Base-by-base conservation (phyloP, 1,140 invertebrate species). In the Contarinia nasturtii region DNA sequence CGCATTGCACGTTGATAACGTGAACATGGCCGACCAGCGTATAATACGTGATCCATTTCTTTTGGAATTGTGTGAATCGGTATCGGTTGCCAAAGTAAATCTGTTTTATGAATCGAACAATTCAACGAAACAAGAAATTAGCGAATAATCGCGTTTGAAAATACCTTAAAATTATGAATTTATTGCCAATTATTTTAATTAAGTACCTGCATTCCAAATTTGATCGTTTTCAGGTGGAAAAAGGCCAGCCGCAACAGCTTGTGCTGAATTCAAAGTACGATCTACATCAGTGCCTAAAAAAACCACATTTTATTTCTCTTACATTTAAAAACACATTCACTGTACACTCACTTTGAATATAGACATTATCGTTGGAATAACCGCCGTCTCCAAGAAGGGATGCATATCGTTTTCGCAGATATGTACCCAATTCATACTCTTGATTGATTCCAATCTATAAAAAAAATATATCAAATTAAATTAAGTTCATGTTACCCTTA, bases 81-180 rank as follows among this genome's bases (percentile, higher is more conserved):
- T 54, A 94, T 84, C 0, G 90, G 89, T 61, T 91, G 87, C 90
- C 90, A 95, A 8, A n/a, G n/a, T n/a, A n/a, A n/a, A n/a, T n/a
- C n/a, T n/a, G n/a, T n/a, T 65, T 55, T 1, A 91, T 59, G 3
- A 72, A 51, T 1, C 54, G 48, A 57, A n/a, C n/a, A n/a, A n/a
- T n/a, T n/a, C n/a, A n/a, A n/a, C n/a, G n/a, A n/a, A n/a, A n/a
- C n/a, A n/a, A n/a, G n/a, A n/a, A n/a, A n/a, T n/a, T n/a, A n/a
- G n/a, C n/a, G n/a, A n/a, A n/a, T n/a, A n/a, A n/a, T n/a, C n/a
- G n/a, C n/a, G n/a, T n/a, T n/a, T n/a, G n/a, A n/a, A n/a, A n/a
- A n/a, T n/a, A n/a, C n/a, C n/a, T n/a, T n/a, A n/a, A n/a, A n/a
- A n/a, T n/a, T n/a, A n/a, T n/a, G n/a, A n/a, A n/a, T n/a, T n/a